Percentiles rank a stretch among this genome's conserved stretches.
phyloP scores from a whole-genome alignment of 2,113 vertebrate species.

The Tor tambroides region DNA sequence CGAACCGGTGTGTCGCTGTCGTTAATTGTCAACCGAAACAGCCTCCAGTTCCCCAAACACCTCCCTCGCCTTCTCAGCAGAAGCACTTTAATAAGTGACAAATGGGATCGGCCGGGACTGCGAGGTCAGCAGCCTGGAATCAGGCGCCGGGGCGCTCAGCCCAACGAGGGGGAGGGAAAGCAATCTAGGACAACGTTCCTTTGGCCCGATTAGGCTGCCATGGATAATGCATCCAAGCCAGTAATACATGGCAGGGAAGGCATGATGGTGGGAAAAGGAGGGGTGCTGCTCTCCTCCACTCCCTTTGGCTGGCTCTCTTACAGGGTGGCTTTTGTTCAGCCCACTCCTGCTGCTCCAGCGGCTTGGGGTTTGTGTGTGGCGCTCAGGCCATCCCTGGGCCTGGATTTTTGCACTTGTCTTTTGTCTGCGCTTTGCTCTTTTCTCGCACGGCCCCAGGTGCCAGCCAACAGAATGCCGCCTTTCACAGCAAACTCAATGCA shows the following conservation, averaged over 20 bases:
- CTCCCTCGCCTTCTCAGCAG: slow-evolving; percentile 43
- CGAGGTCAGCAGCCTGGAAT: slow-evolving; percentile 26
- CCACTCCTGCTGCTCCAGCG: slow-evolving; percentile 74
- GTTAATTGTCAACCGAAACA: not conserved
- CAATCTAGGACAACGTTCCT: slow-evolving; percentile 71
- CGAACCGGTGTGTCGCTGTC: not conserved
- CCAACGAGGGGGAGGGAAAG: slow-evolving; percentile 31
- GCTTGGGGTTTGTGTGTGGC: slow-evolving; percentile 74
- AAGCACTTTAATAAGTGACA: slow-evolving; percentile 65
- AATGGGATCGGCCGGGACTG: slow-evolving; percentile 62
- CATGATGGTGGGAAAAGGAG: slow-evolving; percentile 60
- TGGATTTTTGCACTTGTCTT: slow-evolving; percentile 71
- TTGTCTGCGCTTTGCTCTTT: slow-evolving; percentile 77
- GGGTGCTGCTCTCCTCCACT: slow-evolving; percentile 48
- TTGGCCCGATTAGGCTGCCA: slow-evolving; percentile 75
- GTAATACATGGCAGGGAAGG: too few relatives aligned
- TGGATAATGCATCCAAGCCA: slow-evolving; percentile 70
- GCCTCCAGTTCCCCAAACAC: not conserved
- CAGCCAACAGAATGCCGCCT: slow-evolving; percentile 69
- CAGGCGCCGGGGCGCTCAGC: slow-evolving; percentile 16
- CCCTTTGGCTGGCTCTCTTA: slow-evolving; percentile 57
- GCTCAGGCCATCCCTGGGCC: slow-evolving; percentile 65
- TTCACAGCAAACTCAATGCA: slow-evolving; percentile 70
- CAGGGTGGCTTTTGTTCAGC: slow-evolving; percentile 71
- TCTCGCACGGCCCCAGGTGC: slow-evolving; percentile 69